phyloP scores from a whole-genome alignment of 2,113 vertebrate genomes.

The Brachyistius frenatus region DNA sequence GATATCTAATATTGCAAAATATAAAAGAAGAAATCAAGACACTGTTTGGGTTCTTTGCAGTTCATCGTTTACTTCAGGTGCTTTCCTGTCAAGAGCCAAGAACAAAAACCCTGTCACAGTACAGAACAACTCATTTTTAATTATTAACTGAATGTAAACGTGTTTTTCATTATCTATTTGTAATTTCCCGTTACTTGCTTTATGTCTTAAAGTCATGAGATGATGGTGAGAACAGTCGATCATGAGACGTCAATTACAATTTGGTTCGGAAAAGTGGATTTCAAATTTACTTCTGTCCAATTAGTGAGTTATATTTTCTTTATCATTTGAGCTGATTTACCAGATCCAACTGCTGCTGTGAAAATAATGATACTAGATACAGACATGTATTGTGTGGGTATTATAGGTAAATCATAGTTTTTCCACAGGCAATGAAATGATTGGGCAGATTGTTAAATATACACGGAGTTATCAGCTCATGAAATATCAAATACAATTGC shows the following conservation, averaged over 20 bases:
- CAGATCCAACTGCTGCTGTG: background rate
- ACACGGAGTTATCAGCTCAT: background rate
- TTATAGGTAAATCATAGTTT: background rate
- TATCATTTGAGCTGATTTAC: slow-evolving; percentile 1
- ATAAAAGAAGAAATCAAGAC: too few species aligned
- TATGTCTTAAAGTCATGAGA: too few species aligned
- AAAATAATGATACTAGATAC: too few species aligned
- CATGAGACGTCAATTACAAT: too few species aligned
- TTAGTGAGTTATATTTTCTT: background rate
- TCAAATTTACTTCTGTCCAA: background rate
- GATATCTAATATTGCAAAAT: slow-evolving; percentile 7
- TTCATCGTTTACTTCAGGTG: too few species aligned
- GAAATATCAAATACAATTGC: background rate
- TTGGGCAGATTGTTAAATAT: too few species aligned
- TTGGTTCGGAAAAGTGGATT: background rate
- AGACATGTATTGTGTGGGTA: background rate
- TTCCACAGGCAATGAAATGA: too few species aligned
- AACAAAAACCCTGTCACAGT: background rate
- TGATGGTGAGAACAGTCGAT: too few species aligned
- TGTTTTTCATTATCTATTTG: background rate
- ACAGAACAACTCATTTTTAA: background rate
- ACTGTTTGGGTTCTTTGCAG: too few species aligned
- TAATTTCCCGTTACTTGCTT: background rate
- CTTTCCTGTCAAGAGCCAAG: background rate
- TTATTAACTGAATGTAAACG: background rate